Conservation (phyloP, 2,113 vertebrate genomes). For the Sceloporus undulatus region DNA sequence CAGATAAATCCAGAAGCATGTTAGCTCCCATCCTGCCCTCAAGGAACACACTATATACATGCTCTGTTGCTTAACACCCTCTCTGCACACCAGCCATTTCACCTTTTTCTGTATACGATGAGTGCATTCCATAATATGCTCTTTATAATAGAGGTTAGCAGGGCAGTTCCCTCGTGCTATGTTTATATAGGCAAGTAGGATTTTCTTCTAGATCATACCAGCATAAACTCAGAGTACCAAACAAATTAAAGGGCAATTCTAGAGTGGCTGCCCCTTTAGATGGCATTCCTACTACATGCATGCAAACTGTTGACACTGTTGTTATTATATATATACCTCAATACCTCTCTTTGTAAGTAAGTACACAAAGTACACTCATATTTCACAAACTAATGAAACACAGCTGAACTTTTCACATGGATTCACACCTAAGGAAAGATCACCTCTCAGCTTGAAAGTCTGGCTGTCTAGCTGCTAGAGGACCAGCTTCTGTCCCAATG, state of each 20-base stretch:
- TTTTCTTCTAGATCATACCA: neutral
- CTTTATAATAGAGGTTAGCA: neutral
- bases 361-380: neutral
- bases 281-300: neutral
- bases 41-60: conserved; percentile 11
- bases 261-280: neutral
- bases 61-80: neutral
- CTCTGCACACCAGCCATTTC: neutral
- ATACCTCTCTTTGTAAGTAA: neutral
- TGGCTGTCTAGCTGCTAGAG: neutral
- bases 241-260: neutral
- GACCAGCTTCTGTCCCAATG: neutral
- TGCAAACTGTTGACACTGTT: neutral
- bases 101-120: neutral
- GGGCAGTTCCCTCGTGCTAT: neutral
- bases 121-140: neutral
- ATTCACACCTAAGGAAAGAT: neutral
- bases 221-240: neutral
- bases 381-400: neutral
- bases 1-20: conserved; percentile 37
- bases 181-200: neutral
- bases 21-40: neutral
- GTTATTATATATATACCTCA: neutral
- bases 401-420: neutral
- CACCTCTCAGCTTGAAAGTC: neutral